Evolutionary conservation across 2,113 vertebrate genomes (phyloP).

Genomic region (Telmatochromis sp.): DNA sequence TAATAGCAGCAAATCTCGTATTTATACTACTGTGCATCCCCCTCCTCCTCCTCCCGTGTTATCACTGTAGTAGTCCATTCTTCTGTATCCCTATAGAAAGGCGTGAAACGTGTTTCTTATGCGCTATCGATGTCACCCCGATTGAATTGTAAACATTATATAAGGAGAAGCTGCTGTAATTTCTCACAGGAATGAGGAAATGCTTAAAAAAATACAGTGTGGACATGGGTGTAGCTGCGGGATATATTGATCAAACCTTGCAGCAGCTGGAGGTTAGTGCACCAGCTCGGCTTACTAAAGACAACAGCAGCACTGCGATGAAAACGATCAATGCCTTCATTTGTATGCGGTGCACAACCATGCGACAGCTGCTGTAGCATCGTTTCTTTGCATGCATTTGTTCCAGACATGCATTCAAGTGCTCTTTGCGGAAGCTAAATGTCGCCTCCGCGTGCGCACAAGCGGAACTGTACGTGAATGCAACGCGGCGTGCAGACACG

Average conservation of each 20-base stretch:
- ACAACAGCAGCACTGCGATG: neutral
- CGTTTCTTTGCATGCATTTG: conserved; percentile 36
- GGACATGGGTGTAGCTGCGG: neutral
- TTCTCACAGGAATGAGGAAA: neutral
- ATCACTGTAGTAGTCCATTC: neutral
- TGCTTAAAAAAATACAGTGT: neutral
- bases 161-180: neutral
- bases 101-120: neutral
- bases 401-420: neutral
- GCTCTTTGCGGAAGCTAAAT: neutral
- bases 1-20: neutral
- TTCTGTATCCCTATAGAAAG: neutral
- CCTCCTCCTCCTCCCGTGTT: neutral
- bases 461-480: neutral
- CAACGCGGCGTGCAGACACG: accelerated
- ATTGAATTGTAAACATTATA: neutral
- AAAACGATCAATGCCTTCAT: conserved; percentile 51
- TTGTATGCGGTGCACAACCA: conserved; percentile 56
- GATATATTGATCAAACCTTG: neutral
- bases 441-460: conserved; percentile 13
- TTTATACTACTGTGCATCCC: neutral
- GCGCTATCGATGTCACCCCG: neutral
- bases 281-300: conserved; percentile 8
- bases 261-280: conserved; percentile 18
- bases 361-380: conserved; percentile 64